Evolutionary conservation across 2,113 vertebrate genomes (phyloP), one percentile per base, ranked within the genome.

Genomic region (Trogon surrucura): DNA sequence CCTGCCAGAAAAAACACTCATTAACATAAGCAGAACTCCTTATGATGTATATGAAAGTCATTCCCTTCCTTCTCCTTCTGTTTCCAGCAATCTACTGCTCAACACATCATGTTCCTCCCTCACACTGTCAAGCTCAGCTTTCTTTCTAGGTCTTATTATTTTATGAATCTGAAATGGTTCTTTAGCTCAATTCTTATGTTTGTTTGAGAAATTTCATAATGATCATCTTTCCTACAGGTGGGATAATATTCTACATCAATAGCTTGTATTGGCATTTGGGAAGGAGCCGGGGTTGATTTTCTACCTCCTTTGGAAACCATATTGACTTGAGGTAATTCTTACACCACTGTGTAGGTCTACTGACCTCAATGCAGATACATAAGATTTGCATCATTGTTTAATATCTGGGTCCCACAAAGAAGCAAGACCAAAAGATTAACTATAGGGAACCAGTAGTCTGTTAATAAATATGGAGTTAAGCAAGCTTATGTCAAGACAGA

Each of bases 361-460:
- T 30, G 27, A 77, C 36, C 29, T 81, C 41, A 51, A 3, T 13
- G 16, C 13, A 85, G 47, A 16, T 32, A 30, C 0, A 0, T 9
- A 36, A 71, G 22, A 38, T 82, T 62, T 78, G 73, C 18, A 57
- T 61, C 17, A 58, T 21, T 48, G 44, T 6, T 74, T 38, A 36
- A 73, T 32, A 25, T 81, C 30, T 34, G 9, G 5, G 12, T 78
- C 13, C 16, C 25, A 48, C 22, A 74, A 73, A 85, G 44, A 64
- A 58, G 22, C 13, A 73, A 61, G 11, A 7, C 20, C 11, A 16
- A 3, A 26, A 11, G 25, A 70, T 48, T 79, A 69, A 81, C 73
- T 73, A 34, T 23, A 67, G 7, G 11, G 22, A 79, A 57, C 21
- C 78, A 61, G 11, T 3, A 62, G 25, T 19, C 13, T 73, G 8